Base-by-base conservation (phyloP, 2,797 vertebrate species). In the Pangasius mekongensis region DNA sequence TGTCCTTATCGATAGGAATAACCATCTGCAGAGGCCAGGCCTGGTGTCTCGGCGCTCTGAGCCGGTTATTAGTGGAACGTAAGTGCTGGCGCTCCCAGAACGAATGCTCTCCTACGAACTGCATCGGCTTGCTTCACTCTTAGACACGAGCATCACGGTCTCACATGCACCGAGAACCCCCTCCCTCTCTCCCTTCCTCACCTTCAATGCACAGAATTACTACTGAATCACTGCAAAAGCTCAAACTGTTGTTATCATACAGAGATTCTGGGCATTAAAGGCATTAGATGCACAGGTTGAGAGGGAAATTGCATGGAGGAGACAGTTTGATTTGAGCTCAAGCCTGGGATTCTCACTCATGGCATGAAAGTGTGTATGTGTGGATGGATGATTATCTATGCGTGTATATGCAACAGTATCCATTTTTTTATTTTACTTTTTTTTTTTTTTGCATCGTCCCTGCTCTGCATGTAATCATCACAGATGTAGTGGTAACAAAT, bases 51-150 rank as follows among this genome's bases (percentile, higher is more conserved):
- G 93, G 89, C 92, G 93, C 90, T 93, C 93, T 92, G 93, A 93
- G 91, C 93, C 93, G 24, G 93, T 93, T 90, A 92, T 93, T 92
- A 92, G 91, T 90, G 93, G 93, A 91, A 92, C 89, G 93, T 93
- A 93, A 93, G 93, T 93, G 91, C 89, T 88, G 91, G 88, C 82
- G 30, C 87, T 82, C 60, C 66, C 74, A 84, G 33, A 81, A 84
- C 54, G 87, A 91, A 91, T 89, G 88, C 88, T 90, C 77, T 90
- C 78, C 90, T 88, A 78, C 87, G 54, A 87, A 89, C 87, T 87
- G 87, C 92, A 90, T 89, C 88, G 88, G 90, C 88, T 90, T 87
- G 91, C 92, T 91, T 91, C 91, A 88, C 88, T 78, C 47, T 89
- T 86, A 91, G 84, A 89, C 67, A 39, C 36, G 39, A 87, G 76